Evolutionary conservation across 2,888 invertebrate genomes (phyloP).

Genomic region (Nomada goodeniana): DNA sequence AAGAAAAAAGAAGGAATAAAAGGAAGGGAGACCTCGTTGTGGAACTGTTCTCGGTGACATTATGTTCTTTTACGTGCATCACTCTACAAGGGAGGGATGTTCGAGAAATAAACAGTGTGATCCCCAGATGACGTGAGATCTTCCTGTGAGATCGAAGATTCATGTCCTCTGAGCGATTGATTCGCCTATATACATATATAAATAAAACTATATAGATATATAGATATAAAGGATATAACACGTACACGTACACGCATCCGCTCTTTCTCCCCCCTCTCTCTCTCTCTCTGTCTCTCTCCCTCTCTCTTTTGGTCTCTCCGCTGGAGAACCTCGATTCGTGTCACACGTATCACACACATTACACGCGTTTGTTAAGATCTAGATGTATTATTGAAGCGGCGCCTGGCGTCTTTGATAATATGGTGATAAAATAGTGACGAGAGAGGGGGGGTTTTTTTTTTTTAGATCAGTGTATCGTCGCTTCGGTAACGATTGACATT

Average conservation of each 20-base stretch:
- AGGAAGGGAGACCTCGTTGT: background rate
- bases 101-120: background rate
- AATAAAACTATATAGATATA: conserved; percentile 67
- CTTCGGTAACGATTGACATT: conserved; percentile 54
- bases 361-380: conserved; percentile 62
- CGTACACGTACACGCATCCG: conserved; percentile 42
- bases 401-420: background rate
- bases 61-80: conserved; percentile 16
- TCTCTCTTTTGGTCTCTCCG: background rate
- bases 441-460: background rate
- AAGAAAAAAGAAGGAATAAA: background rate
- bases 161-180: conserved; percentile 59
- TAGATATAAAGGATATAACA: conserved; percentile 55
- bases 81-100: background rate
- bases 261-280: conserved; percentile 1
- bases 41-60: background rate
- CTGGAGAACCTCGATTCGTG: conserved; percentile 11
- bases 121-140: conserved; percentile 30
- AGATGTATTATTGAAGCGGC: conserved; percentile 50
- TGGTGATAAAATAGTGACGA: background rate
- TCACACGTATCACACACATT: conserved; percentile 34
- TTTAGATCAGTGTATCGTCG: conserved; percentile 20
- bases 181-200: conserved; percentile 71
- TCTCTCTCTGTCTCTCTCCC: background rate
- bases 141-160: conserved; percentile 31